Percentiles rank a stretch among this genome's conserved stretches.
These are phyloP conservation scores for Pseudomyrmex sp. DNA, from an alignment of 1,140 invertebrate genomes.

Conservation along the genomic window DNA sequence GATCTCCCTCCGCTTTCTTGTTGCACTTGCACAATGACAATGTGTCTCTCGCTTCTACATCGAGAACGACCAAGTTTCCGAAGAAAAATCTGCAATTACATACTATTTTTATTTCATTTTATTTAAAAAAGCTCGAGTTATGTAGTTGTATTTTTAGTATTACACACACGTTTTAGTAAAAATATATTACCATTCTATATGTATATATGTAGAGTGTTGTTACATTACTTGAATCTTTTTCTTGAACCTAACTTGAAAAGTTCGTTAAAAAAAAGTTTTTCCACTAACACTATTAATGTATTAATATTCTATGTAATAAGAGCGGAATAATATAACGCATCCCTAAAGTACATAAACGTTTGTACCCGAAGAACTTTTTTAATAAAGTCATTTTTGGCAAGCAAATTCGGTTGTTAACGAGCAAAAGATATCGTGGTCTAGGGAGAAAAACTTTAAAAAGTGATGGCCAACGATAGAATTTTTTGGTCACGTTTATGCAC, in stretches of 20 bases:
- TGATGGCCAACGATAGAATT: constrained; percentile 17
- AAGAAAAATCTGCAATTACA: constrained; percentile 20
- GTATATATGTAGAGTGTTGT: too few species aligned
- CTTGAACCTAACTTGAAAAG: too few species aligned
- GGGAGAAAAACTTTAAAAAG: neutral
- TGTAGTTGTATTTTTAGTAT: too few species aligned
- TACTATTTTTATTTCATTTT: neutral
- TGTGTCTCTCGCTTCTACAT: constrained; percentile 8
- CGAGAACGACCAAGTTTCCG: neutral
- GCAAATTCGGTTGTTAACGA: constrained; percentile 7
- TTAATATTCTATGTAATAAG: neutral
- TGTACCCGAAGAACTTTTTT: neutral
- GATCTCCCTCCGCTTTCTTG: neutral
- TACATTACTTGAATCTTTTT: too few species aligned
- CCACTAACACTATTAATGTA: neutral
- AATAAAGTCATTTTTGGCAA: neutral
- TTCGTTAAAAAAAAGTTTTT: too few species aligned
- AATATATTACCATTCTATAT: too few species aligned
- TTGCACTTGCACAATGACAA: constrained; percentile 1
- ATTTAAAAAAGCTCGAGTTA: neutral
- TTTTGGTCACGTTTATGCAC: constrained; percentile 49
- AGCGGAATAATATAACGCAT: neutral
- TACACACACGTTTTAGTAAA: too few species aligned
- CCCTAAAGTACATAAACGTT: neutral
- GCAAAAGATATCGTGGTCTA: neutral